Base-by-base conservation (phyloP, 2,113 vertebrate genomes). In the Merops nubicus region DNA sequence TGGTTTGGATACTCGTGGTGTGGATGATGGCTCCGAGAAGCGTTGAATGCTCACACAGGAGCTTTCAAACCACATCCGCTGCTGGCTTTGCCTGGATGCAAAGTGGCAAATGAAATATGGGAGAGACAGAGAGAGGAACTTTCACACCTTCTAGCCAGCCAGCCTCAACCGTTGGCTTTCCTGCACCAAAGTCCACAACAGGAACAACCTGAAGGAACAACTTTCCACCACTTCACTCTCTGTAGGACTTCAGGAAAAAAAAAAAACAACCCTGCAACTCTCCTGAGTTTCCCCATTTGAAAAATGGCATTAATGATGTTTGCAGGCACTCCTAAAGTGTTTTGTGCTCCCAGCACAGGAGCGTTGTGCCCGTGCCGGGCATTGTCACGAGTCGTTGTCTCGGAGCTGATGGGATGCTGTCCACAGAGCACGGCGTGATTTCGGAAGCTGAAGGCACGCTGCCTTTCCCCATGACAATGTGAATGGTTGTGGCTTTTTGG, bases 151-250 rank as follows among this genome's bases (percentile, higher is more conserved):
- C 40, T 26, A 10, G 2, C 20, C 54, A 79, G 60, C 45, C 31
- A 40, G 31, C 31, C 83, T 56, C 42, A 51, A 4, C 23, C 34
- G 8, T 4, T 68, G 64, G 26, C 34, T 84, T 33, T 80, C 36
- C 36, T 64, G 23, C n/a, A 5, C 20, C 25, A 13, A 2, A n/a
- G 51, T 6, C 6, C 34, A 23, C 34, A 76, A 7, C 0, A 3
- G 72, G 36, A 18, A 29, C 19, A 28, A 15, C 25, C 23, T 6
- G 8, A 68, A 64, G 73, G 73, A 57, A 5, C 48, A 48, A 6
- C 8, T 51, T 68, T 3, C 29, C 17, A 23, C 12, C 17, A 5
- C 45, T 69, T 53, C 22, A 0, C 8, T 75, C 47, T 43, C 51
- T 23, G 21, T 31, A 19, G 51, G 34, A 19, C 53, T 33, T 77